Conservation (phyloP, 2,113 vertebrate species). For the Antidorcas marsupialis region DNA sequence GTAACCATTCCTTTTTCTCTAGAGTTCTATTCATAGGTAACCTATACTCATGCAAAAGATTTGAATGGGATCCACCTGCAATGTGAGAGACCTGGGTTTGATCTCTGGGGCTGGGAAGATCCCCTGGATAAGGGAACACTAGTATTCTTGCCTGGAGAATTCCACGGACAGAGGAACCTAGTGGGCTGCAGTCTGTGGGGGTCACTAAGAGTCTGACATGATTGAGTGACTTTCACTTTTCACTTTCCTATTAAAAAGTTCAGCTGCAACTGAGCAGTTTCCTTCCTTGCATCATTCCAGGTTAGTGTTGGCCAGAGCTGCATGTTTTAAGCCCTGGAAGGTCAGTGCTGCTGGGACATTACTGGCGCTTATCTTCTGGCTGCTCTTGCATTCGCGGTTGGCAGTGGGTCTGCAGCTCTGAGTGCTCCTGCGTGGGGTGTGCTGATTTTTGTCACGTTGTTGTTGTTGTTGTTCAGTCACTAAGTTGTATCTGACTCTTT, state of each 20-base stretch:
- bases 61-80: not conserved
- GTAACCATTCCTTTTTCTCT: not conserved
- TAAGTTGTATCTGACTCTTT: not conserved
- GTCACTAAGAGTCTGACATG: not conserved
- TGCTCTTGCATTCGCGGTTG: fast-evolving
- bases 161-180: not conserved
- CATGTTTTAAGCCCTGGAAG: not conserved
- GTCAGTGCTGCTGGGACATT: fast-evolving
- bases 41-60: not conserved
- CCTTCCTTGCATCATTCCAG: not conserved
- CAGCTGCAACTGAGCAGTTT: not conserved
- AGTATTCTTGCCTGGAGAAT: not conserved
- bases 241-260: not conserved
- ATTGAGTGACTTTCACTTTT: not conserved
- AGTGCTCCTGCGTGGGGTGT: not conserved
- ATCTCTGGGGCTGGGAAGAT: not conserved
- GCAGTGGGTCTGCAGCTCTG: not conserved
- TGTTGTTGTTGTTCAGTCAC: not conserved
- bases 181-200: not conserved
- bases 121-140: not conserved
- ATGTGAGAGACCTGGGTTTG: not conserved
- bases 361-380: not conserved
- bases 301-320: not conserved
- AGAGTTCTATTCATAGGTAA: not conserved
- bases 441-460: not conserved